These are phyloP conservation scores for Sesia apiformis DNA, from an alignment of 2,888 invertebrate genomes.

Conservation along the genomic window DNA sequence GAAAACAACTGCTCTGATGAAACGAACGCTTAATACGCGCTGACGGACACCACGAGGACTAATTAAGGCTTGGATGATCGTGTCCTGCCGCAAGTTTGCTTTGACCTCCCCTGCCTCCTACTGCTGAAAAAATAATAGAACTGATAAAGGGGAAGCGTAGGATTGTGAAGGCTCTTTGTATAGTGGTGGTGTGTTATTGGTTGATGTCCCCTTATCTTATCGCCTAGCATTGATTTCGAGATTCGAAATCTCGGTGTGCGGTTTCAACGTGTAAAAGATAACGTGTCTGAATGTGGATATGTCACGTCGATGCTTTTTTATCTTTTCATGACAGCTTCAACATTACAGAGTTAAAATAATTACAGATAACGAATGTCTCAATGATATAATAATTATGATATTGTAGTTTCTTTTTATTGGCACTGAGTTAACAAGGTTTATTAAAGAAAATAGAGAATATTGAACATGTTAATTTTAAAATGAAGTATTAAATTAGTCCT, in stretches of 20 bases:
- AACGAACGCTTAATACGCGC: constrained; percentile 63
- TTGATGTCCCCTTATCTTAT: constrained; percentile 57
- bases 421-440: too few species aligned
- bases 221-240: constrained; percentile 61
- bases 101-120: constrained; percentile 14
- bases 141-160: neutral
- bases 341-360: neutral
- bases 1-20: constrained; percentile 63
- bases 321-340: neutral
- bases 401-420: neutral
- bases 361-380: neutral
- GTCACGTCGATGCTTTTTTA: constrained; percentile 15
- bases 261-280: constrained; percentile 41
- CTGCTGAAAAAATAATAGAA: neutral
- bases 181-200: constrained; percentile 8
- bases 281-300: constrained; percentile 10
- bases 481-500: too few species aligned
- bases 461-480: too few species aligned
- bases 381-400: neutral
- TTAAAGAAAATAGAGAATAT: too few species aligned
- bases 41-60: constrained; percentile 68
- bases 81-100: constrained; percentile 22
- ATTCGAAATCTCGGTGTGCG: constrained; percentile 62
- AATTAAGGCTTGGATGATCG: constrained; percentile 54
- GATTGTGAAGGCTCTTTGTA: neutral